Conservation (phyloP, 2,888 invertebrate species). For the Tryphoninae sp. region DNA sequence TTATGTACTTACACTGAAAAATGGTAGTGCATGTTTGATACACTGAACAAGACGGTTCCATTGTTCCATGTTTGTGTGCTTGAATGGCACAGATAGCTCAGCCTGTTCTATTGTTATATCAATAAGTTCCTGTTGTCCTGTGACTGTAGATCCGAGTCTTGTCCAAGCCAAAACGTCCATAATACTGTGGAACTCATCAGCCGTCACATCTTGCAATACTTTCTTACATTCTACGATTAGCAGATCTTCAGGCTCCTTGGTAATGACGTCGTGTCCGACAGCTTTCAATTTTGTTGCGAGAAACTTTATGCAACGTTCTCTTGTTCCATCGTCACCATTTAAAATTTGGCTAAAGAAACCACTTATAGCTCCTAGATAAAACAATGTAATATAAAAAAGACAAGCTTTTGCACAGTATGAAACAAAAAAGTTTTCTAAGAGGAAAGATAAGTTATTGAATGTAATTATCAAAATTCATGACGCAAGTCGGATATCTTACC, state of each 20-base stretch:
- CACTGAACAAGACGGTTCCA: conserved; percentile 89
- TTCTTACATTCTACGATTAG: conserved; percentile 93
- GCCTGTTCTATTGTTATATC: conserved; percentile 93
- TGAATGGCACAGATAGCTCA: conserved; percentile 88
- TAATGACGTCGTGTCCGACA: conserved; percentile 89
- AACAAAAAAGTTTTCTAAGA: not conserved
- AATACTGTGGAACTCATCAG: conserved; percentile 94
- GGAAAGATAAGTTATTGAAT: not conserved
- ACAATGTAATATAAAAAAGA: not conserved
- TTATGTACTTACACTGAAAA: conserved; percentile 90
- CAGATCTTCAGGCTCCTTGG: conserved; percentile 92
- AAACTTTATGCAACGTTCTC: conserved; percentile 95
- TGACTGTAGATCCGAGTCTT: conserved; percentile 90
- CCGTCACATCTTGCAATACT: conserved; percentile 92
- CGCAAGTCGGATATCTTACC: conserved; percentile 74
- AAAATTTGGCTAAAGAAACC: conserved; percentile 88
- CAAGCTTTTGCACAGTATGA: not conserved
- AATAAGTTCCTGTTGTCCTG: conserved; percentile 93
- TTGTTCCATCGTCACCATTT: conserved; percentile 87
- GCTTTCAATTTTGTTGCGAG: conserved; percentile 91
- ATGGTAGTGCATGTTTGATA: conserved; percentile 91
- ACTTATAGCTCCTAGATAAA: conserved; percentile 83
- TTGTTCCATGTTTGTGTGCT: conserved; percentile 88
- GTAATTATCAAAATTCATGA: too few relatives aligned
- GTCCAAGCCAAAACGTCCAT: conserved; percentile 93